Conservation (phyloP, 1,140 invertebrate genomes). For the honey bee (Apis mellifera) region DNA sequence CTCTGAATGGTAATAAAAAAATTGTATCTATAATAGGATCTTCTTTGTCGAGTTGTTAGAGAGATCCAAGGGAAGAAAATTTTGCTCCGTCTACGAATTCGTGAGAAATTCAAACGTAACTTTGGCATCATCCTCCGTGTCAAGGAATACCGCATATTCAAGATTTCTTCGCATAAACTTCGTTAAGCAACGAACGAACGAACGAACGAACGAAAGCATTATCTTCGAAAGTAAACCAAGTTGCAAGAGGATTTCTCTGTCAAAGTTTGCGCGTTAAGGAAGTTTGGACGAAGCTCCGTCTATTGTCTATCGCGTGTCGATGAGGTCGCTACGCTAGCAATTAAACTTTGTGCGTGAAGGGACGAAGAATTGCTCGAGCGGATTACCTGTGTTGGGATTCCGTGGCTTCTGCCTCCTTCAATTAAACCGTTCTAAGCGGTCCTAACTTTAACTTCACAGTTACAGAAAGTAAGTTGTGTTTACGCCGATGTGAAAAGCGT, state of each 20-base stretch:
- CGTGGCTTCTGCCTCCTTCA: not conserved
- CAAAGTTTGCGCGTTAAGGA: not conserved
- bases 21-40: no score
- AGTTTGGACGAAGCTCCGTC: not conserved
- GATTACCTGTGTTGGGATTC: not conserved
- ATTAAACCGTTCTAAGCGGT: not conserved
- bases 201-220: not conserved
- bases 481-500: no score
- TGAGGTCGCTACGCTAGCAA: constrained; percentile 10
- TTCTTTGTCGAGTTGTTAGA: no score
- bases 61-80: no score
- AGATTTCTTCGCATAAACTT: not conserved
- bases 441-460: no score
- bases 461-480: no score
- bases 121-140: not conserved
- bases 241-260: no score
- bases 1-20: no score
- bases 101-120: no score
- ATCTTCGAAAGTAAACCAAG: no score
- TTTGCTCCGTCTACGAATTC: no score
- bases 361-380: not conserved
- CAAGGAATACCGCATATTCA: not conserved
- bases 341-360: constrained; percentile 11
- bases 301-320: constrained; percentile 8
- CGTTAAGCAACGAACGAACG: not conserved